Percentiles rank a stretch among this genome's conserved stretches.
Conservation (phyloP, 2,113 vertebrate genomes). For the Gavialis gangeticus region DNA sequence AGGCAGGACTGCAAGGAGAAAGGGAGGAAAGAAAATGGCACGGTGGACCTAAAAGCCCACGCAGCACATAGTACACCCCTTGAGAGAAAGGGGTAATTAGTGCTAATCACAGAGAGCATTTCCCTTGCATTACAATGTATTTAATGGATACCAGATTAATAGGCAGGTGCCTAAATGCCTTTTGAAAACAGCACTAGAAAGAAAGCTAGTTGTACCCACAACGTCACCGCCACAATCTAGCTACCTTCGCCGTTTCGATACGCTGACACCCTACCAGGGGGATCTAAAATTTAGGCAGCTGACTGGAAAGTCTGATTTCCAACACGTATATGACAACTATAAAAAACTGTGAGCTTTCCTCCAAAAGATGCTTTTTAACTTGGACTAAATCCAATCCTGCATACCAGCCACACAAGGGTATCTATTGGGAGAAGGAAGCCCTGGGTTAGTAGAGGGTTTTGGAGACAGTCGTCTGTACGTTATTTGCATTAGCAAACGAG, state of each 20-base stretch:
- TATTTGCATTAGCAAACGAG: rapidly evolving
- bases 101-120: not conserved
- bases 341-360: not conserved
- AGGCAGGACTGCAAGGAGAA: not conserved
- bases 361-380: not conserved
- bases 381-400: rapidly evolving
- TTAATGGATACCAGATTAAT: not conserved
- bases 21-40: not conserved
- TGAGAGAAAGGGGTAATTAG: not conserved
- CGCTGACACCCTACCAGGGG: not conserved
- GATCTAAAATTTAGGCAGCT: not conserved
- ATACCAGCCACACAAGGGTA: not conserved
- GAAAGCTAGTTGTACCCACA: not conserved
- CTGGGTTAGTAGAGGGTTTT: not conserved
- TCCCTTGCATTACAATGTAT: not conserved
- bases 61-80: not conserved
- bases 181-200: not conserved
- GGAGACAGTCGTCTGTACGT: not conserved
- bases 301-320: not conserved
- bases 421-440: not conserved
- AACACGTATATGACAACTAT: not conserved
- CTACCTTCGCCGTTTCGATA: not conserved
- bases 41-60: not conserved
- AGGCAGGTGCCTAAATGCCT: not conserved
- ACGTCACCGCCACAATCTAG: not conserved